A percentile compares a stretch with the other conserved stretches of the same genome.
These are phyloP conservation scores for Drosophila ironensis DNA, from an alignment of 1,140 invertebrate genomes.

Conservation along the genomic window DNA sequence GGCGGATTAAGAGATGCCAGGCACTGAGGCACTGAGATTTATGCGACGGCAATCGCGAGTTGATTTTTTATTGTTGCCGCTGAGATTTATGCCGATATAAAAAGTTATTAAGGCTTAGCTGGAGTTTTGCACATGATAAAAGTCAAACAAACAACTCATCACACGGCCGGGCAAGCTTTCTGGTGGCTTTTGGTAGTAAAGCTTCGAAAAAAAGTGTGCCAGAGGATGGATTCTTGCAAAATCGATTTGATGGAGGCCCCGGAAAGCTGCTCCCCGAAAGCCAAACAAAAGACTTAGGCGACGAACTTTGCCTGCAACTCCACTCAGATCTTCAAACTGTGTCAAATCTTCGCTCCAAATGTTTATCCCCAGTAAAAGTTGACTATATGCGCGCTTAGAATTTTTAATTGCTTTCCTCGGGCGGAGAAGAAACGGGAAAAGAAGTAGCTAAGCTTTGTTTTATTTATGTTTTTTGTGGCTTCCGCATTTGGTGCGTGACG, in stretches of 20 bases:
- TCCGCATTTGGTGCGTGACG: constrained; percentile 66
- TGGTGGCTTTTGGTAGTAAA: constrained; percentile 8
- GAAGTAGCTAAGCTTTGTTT: constrained; percentile 18
- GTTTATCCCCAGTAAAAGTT: constrained; percentile 50
- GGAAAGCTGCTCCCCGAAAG: background rate
- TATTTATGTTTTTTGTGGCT: constrained; percentile 51
- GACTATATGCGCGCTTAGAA: constrained; percentile 68
- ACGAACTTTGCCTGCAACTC: constrained; percentile 46
- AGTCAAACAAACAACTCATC: constrained; percentile 48
- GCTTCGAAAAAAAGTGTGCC: background rate
- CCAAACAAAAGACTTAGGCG: constrained; percentile 65
- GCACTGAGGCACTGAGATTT: constrained; percentile 61
- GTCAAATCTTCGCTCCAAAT: constrained; percentile 19
- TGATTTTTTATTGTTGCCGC: constrained; percentile 46
- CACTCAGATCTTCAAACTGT: constrained; percentile 43
- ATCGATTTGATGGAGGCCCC: background rate
- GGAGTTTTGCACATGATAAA: constrained; percentile 49
- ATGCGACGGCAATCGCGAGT: constrained; percentile 56
- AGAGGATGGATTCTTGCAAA: background rate
- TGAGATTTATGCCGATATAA: constrained; percentile 70
- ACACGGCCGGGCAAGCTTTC: constrained; percentile 19
- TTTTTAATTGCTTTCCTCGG: constrained; percentile 72
- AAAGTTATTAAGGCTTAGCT: constrained; percentile 64
- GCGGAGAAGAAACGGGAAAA: constrained; percentile 5
- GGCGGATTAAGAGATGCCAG: constrained; percentile 62